Base-by-base conservation (phyloP, 2,113 vertebrate genomes). In the Periophthalmodon schlosseri region DNA sequence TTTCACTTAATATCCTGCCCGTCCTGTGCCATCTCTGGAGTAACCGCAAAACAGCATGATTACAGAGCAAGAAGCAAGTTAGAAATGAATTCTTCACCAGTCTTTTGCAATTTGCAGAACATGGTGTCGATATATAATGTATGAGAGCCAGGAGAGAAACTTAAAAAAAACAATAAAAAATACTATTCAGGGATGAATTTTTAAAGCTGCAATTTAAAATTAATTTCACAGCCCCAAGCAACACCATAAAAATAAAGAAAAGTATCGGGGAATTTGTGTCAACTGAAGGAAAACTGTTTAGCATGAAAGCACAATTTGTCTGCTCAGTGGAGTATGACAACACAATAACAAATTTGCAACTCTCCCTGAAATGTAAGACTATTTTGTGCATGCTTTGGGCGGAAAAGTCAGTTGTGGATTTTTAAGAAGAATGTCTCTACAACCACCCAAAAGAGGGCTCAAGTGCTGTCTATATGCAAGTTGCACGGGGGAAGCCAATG, bases 1-100 rank as follows among this genome's bases (percentile, higher is more conserved):
- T 87, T 88, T 74, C 68, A 76, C 74, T 80, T 74, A 83, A 81
- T 75, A 79, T 68, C 60, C 64, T 73, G 64, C 49, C 63, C 56
- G 68, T 75, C 61, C 54, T 39, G 11, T 33, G 44, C 28, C 24
- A 4, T 68, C 69, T 74, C 54, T 16, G 64, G 52, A 57, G 63
- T 63, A 24, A 75, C 79, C 70, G 52, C 70, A 81, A 74, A 78
- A 78, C 58, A 72, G 2, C 9, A 13, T 4, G 11, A 72, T 67
- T 66, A 70, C 52, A 70, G 4, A 60, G 7, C 76, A 69, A 69
- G 39, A 12, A 13, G 18, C 20, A 47, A 49, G 11, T 34, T n/a
- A 70, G 18, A 14, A 34, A 23, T 49, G 14, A n/a, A 16, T 47
- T 68, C 66, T 9, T 15, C 21, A 28, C 20, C 20, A 7, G 11